Conservation (phyloP, 2,797 vertebrate species). For the Galago senegalensis region DNA sequence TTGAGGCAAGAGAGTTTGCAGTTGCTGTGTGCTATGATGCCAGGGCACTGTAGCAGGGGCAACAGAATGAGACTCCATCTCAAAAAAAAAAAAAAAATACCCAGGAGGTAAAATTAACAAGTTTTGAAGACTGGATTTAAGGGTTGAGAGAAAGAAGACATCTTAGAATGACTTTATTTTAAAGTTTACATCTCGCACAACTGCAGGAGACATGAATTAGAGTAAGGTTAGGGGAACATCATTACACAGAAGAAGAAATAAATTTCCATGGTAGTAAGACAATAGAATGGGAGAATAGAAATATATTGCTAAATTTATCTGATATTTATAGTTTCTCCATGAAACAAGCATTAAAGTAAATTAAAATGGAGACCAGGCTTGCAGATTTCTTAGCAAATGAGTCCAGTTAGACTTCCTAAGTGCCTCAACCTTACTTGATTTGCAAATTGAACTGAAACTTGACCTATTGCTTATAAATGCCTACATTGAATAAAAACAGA, state of each 20-base stretch:
- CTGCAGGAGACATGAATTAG: not conserved
- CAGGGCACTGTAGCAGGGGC: too few species aligned
- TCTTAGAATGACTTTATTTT: not conserved
- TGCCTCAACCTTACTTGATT: not conserved
- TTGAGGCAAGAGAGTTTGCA: too few species aligned
- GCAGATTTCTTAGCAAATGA: not conserved
- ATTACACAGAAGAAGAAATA: not conserved
- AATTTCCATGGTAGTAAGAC: not conserved
- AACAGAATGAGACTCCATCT: too few species aligned
- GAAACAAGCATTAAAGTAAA: not conserved
- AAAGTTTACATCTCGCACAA: not conserved
- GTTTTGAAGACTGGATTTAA: constrained; percentile 6
- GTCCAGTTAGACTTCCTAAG: not conserved
- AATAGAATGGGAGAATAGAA: not conserved
- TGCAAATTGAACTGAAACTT: not conserved
- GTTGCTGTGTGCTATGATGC: too few species aligned
- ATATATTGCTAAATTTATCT: not conserved
- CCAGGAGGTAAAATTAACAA: not conserved
- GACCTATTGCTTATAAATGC: not conserved
- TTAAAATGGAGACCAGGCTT: not conserved
- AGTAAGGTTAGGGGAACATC: not conserved
- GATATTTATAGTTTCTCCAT: not conserved
- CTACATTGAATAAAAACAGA: not conserved
- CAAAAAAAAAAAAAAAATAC: not conserved
- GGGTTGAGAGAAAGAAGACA: not conserved